phyloP scores from a whole-genome alignment of 2,797 vertebrate genomes.

The Brachymystax lenok region DNA sequence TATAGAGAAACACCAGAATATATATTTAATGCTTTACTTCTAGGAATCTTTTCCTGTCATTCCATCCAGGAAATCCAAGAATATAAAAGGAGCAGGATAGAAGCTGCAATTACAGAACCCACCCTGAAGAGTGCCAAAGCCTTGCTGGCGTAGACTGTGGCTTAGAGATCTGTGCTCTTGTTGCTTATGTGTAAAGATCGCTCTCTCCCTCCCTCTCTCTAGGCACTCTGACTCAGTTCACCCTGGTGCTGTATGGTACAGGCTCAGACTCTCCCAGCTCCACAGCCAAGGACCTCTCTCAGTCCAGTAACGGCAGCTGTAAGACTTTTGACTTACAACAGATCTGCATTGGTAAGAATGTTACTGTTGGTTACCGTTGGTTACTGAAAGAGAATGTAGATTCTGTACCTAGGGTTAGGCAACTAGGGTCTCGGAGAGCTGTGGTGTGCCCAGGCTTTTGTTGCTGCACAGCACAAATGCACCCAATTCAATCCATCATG shows the following conservation, averaged over 20 bases:
- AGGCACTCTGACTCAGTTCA: constrained; percentile 97
- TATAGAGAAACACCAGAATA: background rate
- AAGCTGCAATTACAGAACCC: constrained; percentile 43
- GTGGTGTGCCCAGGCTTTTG: background rate
- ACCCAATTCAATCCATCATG: background rate
- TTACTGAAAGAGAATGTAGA: background rate
- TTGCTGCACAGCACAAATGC: background rate
- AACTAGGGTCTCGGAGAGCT: background rate
- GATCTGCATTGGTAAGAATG: constrained; percentile 89
- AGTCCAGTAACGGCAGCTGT: constrained; percentile 82
- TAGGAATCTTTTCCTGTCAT: constrained; percentile 47
- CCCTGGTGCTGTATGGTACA: constrained; percentile 89
- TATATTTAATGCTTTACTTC: constrained; percentile 36
- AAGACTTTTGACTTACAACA: constrained; percentile 89
- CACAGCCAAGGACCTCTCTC: constrained; percentile 62
- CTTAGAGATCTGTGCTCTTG: constrained; percentile 11
- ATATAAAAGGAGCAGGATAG: constrained; percentile 23
- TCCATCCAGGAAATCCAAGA: constrained; percentile 35
- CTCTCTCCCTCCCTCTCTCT: constrained; percentile 26
- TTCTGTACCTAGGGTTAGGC: background rate
- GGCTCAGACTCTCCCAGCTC: constrained; percentile 71
- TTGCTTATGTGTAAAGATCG: constrained; percentile 23
- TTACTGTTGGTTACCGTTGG: background rate
- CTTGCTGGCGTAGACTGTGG: constrained; percentile 38
- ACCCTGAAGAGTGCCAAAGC: constrained; percentile 21